These are phyloP conservation scores for Uloborus diversus DNA, from an alignment of 1,140 invertebrate genomes.

Conservation along the genomic window DNA sequence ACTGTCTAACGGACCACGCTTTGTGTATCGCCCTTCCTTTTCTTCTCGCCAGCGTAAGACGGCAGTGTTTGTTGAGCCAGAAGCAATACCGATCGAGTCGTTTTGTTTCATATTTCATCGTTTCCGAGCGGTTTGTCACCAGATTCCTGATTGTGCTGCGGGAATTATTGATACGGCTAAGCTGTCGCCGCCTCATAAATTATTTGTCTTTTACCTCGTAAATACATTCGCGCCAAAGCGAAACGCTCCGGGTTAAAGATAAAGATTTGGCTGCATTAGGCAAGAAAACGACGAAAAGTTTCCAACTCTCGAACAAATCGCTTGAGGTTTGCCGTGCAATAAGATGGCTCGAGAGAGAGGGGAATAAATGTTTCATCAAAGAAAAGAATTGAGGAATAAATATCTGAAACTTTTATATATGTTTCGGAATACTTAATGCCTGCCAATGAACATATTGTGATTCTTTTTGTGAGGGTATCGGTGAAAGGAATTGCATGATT, in stretches of 20 bases:
- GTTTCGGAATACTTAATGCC: too few relatives aligned
- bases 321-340: too few relatives aligned
- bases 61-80: slow-evolving; percentile 40
- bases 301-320: too few relatives aligned
- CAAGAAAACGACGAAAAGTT: too few relatives aligned
- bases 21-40: slow-evolving; percentile 11
- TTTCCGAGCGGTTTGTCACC: slow-evolving; percentile 41
- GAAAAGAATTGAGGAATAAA: too few relatives aligned
- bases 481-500: too few relatives aligned
- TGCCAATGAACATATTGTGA: too few relatives aligned
- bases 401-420: too few relatives aligned
- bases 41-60: slow-evolving; percentile 5
- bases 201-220: slow-evolving; percentile 43
- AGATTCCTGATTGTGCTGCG: slow-evolving; percentile 3
- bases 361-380: too few relatives aligned
- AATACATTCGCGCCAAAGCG: slow-evolving; percentile 2
- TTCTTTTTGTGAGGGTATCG: too few relatives aligned
- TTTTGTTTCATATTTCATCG: slow-evolving; percentile 54
- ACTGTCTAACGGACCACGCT: neutral
- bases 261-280: too few relatives aligned
- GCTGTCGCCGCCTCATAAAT: slow-evolving; percentile 41
- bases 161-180: slow-evolving; percentile 45
- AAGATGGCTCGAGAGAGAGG: too few relatives aligned
- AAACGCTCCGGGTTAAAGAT: neutral
- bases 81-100: slow-evolving; percentile 44